A percentile compares a stretch with the other conserved stretches of the same genome.
phyloP scores from a whole-genome alignment of 2,113 vertebrate species.

The Grantiella picta region DNA sequence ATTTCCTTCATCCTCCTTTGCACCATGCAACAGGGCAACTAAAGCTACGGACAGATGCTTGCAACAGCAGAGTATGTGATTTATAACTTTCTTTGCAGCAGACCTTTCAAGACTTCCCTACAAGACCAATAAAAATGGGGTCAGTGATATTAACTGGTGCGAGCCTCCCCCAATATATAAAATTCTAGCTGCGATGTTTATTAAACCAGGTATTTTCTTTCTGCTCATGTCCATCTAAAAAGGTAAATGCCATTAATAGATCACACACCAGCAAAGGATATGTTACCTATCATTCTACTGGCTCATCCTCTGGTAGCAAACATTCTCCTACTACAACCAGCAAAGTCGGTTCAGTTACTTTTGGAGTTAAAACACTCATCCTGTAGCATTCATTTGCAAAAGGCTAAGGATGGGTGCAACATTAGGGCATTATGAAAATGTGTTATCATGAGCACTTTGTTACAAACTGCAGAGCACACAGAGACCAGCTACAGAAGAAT shows the following conservation, averaged over 20 bases:
- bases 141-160: slow-evolving; percentile 8
- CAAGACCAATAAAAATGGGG: slow-evolving; percentile 19
- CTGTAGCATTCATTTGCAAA: background rate
- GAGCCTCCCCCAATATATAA: background rate
- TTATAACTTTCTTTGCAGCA: slow-evolving; percentile 20
- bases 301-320: background rate
- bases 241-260: background rate
- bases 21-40: background rate
- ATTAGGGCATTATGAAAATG: background rate
- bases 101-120: slow-evolving; percentile 10
- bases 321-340: background rate
- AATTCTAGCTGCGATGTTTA: background rate
- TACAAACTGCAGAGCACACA: background rate
- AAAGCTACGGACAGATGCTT: background rate
- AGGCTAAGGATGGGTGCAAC: background rate
- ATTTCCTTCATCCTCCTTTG: background rate
- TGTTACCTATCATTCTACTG: background rate
- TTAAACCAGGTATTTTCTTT: background rate
- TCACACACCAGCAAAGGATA: background rate
- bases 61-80: background rate
- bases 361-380: background rate
- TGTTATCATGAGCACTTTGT: background rate
- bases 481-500: background rate
- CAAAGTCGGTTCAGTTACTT: background rate
- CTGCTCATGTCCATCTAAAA: background rate